These are phyloP conservation scores for Porites australiensis DNA, from an alignment of 64 coral and sea anemone genomes.

Conservation along the genomic window DNA sequence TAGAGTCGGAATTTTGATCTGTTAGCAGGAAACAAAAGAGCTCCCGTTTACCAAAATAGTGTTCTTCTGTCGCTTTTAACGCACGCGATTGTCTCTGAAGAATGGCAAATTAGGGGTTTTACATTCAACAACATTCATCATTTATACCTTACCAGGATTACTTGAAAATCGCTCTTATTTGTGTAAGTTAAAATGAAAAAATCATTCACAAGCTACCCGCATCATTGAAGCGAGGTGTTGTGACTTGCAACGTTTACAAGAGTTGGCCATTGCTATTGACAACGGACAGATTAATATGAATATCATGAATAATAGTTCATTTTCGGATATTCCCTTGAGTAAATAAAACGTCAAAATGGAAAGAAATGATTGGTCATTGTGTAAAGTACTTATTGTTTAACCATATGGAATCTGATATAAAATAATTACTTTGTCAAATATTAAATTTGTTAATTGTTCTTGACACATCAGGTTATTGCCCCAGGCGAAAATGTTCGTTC, in stretches of 20 bases:
- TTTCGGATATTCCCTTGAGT: slow-evolving; percentile 27
- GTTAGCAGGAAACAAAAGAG: not conserved
- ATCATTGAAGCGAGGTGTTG: slow-evolving; percentile 17
- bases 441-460: not conserved
- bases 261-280: slow-evolving; percentile 32
- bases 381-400: not conserved
- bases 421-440: not conserved
- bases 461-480: not conserved
- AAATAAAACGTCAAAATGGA: not conserved
- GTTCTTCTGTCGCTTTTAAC: not conserved
- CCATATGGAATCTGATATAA: not conserved
- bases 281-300: slow-evolving; percentile 11
- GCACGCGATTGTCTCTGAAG: not conserved
- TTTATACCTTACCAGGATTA: not conserved
- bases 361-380: slow-evolving; percentile 14
- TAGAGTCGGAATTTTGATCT: not conserved
- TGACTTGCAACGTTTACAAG: not conserved
- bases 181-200: not conserved
- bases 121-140: not conserved
- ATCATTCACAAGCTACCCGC: not conserved
- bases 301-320: slow-evolving; percentile 39
- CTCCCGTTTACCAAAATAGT: too few relatives aligned
- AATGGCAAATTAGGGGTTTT: not conserved
- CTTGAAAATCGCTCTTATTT: not conserved
- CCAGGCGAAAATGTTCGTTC: not conserved